Conservation (phyloP, 2,888 invertebrate species). For the Limnephilus marmoratus region DNA sequence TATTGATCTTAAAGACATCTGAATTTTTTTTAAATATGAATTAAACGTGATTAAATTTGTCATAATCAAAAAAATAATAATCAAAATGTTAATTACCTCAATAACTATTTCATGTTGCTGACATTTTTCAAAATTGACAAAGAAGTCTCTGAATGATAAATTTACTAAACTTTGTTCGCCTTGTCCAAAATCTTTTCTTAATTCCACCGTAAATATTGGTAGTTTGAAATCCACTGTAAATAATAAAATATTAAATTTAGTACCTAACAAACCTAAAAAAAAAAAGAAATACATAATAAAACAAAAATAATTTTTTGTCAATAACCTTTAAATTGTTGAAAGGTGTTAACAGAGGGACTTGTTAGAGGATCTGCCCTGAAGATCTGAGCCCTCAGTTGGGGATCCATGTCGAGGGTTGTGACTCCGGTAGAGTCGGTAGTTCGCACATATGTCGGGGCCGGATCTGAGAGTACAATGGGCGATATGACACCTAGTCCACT, state of each 20-base stretch:
- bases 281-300: neutral
- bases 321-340: slow-evolving; percentile 67
- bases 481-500: slow-evolving; percentile 69
- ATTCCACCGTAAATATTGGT: slow-evolving; percentile 85
- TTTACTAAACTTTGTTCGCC: slow-evolving; percentile 90
- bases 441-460: slow-evolving; percentile 67
- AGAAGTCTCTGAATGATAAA: slow-evolving; percentile 89
- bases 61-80: neutral
- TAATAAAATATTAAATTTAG: neutral
- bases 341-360: slow-evolving; percentile 64
- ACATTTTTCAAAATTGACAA: slow-evolving; percentile 83
- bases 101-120: slow-evolving; percentile 84
- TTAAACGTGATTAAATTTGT: neutral
- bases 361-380: slow-evolving; percentile 70
- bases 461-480: slow-evolving; percentile 70
- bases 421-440: slow-evolving; percentile 70
- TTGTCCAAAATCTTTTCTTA: slow-evolving; percentile 83
- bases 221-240: slow-evolving; percentile 82
- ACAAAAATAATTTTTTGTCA: neutral
- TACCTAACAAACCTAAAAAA: neutral
- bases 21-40: slow-evolving; percentile 57
- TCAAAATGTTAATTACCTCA: slow-evolving; percentile 73
- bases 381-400: slow-evolving; percentile 79
- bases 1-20: slow-evolving; percentile 89
- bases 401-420: slow-evolving; percentile 79